A percentile compares a stretch with the other conserved stretches of the same genome.
Conservation (phyloP, 2,113 vertebrate genomes). For the Pungitius pungitius region DNA sequence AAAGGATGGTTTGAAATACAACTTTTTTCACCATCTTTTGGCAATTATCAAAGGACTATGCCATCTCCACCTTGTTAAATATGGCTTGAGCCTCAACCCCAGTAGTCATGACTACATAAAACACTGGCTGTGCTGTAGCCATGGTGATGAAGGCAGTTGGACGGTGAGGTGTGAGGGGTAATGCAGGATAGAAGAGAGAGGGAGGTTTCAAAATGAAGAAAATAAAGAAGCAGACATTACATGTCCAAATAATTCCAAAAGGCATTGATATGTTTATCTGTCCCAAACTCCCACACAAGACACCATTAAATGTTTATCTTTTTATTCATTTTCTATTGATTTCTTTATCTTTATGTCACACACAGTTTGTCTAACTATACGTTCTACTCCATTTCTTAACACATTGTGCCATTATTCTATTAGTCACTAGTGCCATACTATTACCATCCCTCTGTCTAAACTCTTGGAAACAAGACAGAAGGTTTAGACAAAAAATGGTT, state of each 20-base stretch:
- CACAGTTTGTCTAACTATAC: no score
- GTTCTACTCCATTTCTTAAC: no score
- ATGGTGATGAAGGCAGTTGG: constrained; percentile 58
- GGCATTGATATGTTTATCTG: not conserved
- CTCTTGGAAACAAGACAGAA: not conserved
- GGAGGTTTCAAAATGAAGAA: not conserved
- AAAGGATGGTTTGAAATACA: not conserved
- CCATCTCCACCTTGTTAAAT: constrained; percentile 44
- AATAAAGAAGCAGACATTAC: not conserved
- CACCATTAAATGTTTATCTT: not conserved
- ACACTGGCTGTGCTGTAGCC: constrained; percentile 51
- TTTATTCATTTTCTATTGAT: not conserved
- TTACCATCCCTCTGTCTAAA: not conserved
- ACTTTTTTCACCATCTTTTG: not conserved
- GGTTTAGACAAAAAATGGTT: no score
- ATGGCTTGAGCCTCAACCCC: constrained; percentile 48
- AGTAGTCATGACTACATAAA: constrained; percentile 58
- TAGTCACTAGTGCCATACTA: not conserved
- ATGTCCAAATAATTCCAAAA: no score
- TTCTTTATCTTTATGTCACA: no score
- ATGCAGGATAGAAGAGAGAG: constrained; percentile 23
- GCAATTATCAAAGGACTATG: constrained; percentile 43
- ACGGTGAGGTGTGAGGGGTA: constrained; percentile 31
- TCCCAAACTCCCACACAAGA: not conserved
- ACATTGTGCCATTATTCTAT: no score